phyloP scores from a whole-genome alignment of 2,113 vertebrate genomes.

The Microtus ochrogaster region DNA sequence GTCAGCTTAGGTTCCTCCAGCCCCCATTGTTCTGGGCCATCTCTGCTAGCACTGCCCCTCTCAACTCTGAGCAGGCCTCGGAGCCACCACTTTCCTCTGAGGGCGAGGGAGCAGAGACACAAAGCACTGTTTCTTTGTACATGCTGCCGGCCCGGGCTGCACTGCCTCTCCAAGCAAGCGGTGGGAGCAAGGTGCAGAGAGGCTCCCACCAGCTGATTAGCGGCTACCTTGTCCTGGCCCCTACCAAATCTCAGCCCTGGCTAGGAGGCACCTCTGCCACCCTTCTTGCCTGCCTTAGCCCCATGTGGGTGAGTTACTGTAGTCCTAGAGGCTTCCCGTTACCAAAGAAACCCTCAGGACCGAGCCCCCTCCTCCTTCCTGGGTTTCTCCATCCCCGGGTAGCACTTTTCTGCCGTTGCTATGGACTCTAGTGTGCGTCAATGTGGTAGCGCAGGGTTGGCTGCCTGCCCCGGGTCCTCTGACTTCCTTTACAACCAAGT shows the following conservation, averaged over 20 bases:
- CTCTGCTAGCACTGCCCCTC: slow-evolving; percentile 64
- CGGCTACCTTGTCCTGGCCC: not conserved
- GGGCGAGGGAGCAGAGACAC: not conserved
- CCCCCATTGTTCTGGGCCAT: slow-evolving; percentile 44
- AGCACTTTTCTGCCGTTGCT: not conserved
- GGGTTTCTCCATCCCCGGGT: not conserved
- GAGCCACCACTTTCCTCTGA: not conserved
- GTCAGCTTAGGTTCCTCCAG: not conserved
- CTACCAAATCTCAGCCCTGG: not conserved
- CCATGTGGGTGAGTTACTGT: not conserved
- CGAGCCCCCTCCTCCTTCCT: accelerated
- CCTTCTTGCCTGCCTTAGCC: not conserved
- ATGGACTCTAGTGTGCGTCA: not conserved
- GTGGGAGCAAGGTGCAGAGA: not conserved
- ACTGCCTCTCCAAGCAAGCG: not conserved
- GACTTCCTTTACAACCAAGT: slow-evolving; percentile 60
- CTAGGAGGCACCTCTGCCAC: accelerated
- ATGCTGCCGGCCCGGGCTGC: not conserved
- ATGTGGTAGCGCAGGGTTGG: not conserved
- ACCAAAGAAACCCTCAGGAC: not conserved
- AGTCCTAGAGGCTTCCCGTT: not conserved
- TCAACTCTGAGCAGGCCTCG: not conserved
- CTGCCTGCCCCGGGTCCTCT: not conserved
- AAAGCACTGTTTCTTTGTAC: not conserved
- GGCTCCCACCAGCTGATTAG: not conserved